A percentile compares a stretch with the other conserved stretches of the same genome.
phyloP scores from a whole-genome alignment of 2,888 invertebrate species.

The Drosophila nigricruria region DNA sequence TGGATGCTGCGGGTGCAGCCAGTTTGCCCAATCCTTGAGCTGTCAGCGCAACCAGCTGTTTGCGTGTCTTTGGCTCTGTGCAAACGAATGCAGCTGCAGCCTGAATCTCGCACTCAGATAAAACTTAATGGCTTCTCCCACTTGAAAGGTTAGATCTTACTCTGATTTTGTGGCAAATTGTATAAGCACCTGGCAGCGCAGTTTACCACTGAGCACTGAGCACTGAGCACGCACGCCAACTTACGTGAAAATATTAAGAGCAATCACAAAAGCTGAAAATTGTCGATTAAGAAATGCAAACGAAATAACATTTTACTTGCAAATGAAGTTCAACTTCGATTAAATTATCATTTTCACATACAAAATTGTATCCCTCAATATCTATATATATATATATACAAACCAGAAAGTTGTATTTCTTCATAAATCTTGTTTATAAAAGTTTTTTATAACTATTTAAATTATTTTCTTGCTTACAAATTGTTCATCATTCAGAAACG shows the following conservation, averaged over 20 bases:
- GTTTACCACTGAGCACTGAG: too few species aligned
- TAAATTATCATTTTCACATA: too few species aligned
- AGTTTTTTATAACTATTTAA: too few species aligned
- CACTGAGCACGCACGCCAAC: constrained; percentile 12
- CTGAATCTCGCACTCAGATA: constrained; percentile 55
- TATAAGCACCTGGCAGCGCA: constrained; percentile 38
- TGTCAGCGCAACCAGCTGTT: constrained; percentile 37
- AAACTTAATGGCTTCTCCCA: constrained; percentile 68
- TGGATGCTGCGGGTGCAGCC: constrained; percentile 40
- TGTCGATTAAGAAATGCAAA: too few species aligned
- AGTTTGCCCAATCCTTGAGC: constrained; percentile 47
- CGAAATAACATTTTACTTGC: not conserved
- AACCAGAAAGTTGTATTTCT: too few species aligned
- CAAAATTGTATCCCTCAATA: too few species aligned
- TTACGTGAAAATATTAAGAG: constrained; percentile 24
- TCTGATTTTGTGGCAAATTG: constrained; percentile 70
- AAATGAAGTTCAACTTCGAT: too few species aligned
- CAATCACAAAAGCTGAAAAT: constrained; percentile 14
- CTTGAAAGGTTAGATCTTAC: constrained; percentile 66
- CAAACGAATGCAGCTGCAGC: constrained; percentile 45
- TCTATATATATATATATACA: too few species aligned
- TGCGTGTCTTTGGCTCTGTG: constrained; percentile 46
- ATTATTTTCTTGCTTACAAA: too few species aligned
- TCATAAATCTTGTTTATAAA: too few species aligned
- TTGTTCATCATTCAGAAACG: not conserved